Conservation (phyloP, 1,140 invertebrate genomes). For the Caenorhabditis tropicalis region DNA sequence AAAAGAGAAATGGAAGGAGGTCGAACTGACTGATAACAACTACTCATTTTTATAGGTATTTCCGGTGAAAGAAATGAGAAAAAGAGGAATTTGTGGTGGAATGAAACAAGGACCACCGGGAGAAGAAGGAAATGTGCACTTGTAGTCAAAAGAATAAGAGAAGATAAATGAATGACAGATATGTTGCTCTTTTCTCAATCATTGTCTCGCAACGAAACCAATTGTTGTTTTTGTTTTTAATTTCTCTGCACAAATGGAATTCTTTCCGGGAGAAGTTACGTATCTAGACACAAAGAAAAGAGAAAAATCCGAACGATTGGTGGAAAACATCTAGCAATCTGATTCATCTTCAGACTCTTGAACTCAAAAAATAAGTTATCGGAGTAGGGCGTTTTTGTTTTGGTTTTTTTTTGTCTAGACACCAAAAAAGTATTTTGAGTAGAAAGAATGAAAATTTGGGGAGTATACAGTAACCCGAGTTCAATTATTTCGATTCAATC, state of each 20-base stretch:
- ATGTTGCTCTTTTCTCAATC: too few species aligned
- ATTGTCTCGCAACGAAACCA: not conserved
- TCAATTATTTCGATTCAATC: too few species aligned
- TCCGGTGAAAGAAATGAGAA: not conserved
- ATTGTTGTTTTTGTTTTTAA: constrained; percentile 33
- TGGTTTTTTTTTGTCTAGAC: too few species aligned
- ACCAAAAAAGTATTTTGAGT: too few species aligned
- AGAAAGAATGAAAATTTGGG: too few species aligned
- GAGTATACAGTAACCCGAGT: too few species aligned
- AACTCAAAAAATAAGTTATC: too few species aligned
- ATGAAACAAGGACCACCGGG: not conserved
- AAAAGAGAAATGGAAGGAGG: not conserved
- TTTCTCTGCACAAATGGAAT: not conserved
- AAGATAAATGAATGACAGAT: not conserved
- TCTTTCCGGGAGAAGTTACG: not conserved
- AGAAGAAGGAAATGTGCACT: not conserved
- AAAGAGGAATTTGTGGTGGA: not conserved
- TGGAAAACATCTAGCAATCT: too few species aligned
- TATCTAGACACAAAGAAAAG: too few species aligned
- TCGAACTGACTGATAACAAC: not conserved
- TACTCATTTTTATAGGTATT: not conserved
- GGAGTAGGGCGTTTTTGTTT: too few species aligned
- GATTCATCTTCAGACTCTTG: too few species aligned
- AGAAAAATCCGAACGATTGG: too few species aligned
- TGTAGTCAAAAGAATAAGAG: not conserved